Conservation (phyloP, 2,888 invertebrate species). For the Micoletzkya japonica region DNA sequence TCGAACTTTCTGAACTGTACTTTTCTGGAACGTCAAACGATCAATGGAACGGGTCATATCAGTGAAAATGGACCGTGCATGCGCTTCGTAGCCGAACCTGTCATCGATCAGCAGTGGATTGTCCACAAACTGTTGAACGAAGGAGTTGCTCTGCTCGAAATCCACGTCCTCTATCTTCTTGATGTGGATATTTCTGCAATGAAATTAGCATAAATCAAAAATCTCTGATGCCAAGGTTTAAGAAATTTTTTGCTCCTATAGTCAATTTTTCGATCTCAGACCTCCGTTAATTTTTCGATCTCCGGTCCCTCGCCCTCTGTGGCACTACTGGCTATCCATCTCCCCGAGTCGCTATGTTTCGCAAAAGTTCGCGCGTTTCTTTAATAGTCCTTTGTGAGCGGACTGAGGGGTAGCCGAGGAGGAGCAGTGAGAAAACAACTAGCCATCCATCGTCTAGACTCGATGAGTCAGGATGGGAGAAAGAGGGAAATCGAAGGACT, state of each 20-base stretch:
- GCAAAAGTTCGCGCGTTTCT: not conserved
- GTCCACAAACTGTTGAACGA: slow-evolving; percentile 87
- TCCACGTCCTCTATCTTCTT: slow-evolving; percentile 76
- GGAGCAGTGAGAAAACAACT: no score
- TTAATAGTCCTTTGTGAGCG: no score
- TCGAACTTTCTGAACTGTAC: slow-evolving; percentile 78
- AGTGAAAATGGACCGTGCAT: not conserved
- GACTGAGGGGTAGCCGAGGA: no score
- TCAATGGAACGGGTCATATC: not conserved
- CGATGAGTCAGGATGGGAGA: not conserved
- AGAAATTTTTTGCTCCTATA: not conserved
- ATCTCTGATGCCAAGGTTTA: not conserved
- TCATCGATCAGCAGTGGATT: slow-evolving; percentile 87
- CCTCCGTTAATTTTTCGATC: no score
- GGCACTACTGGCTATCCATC: no score
- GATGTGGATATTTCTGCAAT: slow-evolving; percentile 72
- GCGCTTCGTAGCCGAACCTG: slow-evolving; percentile 69
- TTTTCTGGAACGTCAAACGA: not conserved
- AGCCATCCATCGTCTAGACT: no score
- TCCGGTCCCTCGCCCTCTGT: no score
- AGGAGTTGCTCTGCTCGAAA: slow-evolving; percentile 75
- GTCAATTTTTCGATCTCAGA: not conserved
- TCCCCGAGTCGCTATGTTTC: no score
- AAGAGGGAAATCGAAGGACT: not conserved
- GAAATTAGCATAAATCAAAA: not conserved